Base-by-base conservation (phyloP, 2,888 invertebrate species). In the Andricus quercusramuli region DNA sequence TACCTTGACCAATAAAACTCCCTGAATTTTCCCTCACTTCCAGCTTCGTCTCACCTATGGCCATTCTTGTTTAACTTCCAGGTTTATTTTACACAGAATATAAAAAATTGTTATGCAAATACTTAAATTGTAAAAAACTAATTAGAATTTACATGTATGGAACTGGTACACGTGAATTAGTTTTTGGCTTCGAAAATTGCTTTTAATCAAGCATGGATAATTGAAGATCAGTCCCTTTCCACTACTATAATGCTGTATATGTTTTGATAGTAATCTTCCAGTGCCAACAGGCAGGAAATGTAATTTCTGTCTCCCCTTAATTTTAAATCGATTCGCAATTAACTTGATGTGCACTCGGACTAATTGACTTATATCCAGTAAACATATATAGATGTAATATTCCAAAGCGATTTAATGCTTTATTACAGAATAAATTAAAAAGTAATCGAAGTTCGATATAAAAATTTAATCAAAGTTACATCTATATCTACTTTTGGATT, bases 301-400 rank as follows among this genome's bases (percentile, higher is more conserved):
- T 78, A 66, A 79, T 82, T 82, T 80, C 64, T 78, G 64, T 29
- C 29, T 64, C 64, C 64, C 67, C 62, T 83, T 81, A 82, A 85
- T 86, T 79, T 79, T 81, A 78, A 79, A 83, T 85, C 83, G 85
- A 82, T 84, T 67, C 74, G 62, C 77, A 64, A 65, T 83, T 79
- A 78, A 64, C 25, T 77, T 41, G 77, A 20, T 78, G 17, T 47
- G 59, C 62, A 65, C n/a, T 67, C 9, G 44, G 74, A 77, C 74
- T 59, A 80, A 5, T 44, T 15, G 51, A 47, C 56, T 81, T 81
- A 64, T 59, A 11, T 59, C 59, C 11, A 59, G 3, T 59, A 22
- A 59, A 59, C 47, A 59, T 22, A n/a, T 56, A 56, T 17, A 56
- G n/a, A n/a, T n/a, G n/a, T 56, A 3, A 56, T 56, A 3, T 22